Percentiles rank a stretch among this genome's conserved stretches.
These are phyloP conservation scores for Tretioscincus oriximinensis DNA, from an alignment of 2,113 vertebrate species.

Conservation along the genomic window DNA sequence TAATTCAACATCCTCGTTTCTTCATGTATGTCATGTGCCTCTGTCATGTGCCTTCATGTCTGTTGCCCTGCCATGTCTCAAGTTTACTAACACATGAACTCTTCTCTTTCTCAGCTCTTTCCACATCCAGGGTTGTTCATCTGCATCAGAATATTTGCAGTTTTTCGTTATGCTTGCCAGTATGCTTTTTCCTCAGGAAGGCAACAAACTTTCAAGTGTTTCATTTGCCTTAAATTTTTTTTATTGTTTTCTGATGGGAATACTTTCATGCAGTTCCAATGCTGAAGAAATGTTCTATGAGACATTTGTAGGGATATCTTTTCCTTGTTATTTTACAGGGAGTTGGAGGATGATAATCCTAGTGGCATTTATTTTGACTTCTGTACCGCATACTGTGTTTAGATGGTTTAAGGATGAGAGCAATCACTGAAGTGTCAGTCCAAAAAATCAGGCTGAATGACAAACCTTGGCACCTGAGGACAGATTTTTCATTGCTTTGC, in stretches of 20 bases:
- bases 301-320: background rate
- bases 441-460: background rate
- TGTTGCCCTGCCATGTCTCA: too few species aligned
- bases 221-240: conserved; percentile 13
- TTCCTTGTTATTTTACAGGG: background rate
- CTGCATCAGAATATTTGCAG: background rate
- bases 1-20: too few species aligned
- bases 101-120: background rate
- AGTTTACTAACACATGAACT: background rate
- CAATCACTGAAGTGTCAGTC: background rate
- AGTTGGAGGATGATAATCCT: background rate
- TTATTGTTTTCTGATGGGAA: conserved; percentile 22
- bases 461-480: too few species aligned
- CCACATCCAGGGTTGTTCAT: background rate
- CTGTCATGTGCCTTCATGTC: too few species aligned
- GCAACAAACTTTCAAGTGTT: conserved; percentile 6
- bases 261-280: conserved; percentile 8
- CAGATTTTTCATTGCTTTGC: background rate
- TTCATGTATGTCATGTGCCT: too few species aligned
- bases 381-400: background rate
- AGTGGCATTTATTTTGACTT: conserved; percentile 4
- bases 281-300: background rate
- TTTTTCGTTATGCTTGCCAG: background rate
- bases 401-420: background rate
- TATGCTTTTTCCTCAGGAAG: conserved; percentile 2